Evolutionary conservation across 2,888 invertebrate genomes (phyloP), one percentile per base, ranked within the genome.

Genomic region (Acleris emargana): DNA sequence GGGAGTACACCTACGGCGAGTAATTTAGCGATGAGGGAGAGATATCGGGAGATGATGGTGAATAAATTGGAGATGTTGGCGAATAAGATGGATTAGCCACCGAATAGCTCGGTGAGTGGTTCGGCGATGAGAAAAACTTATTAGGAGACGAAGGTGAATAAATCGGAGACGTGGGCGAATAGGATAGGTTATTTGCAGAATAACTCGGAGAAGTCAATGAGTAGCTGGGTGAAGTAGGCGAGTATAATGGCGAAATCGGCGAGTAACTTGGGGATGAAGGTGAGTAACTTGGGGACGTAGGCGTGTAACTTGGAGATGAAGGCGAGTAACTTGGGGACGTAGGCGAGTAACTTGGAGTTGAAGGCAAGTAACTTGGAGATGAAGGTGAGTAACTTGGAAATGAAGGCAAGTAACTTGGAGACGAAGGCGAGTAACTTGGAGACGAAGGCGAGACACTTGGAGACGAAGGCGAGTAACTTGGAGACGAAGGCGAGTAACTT

Each of bases 121-220:
- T 94, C 22, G 95, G 95, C 28, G 94, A 94, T 0, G 94, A 94
- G 1, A 95, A 95, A 1, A 94, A 96, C 77, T 4, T 22, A 22
- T 22, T 97, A 97, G 97, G 97, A 3, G 96, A 96, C 0, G 96
- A 95, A 5, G 98, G 97, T 1, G 97, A 97, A 80, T 97, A 97
- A 72, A 95, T 95, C 1, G 97, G 97, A 3, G 96, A 96, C 0
- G 96, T 95, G 0, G 96, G 97, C 3, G 97, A 96, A 82, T 96
- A 96, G 76, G 96, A 97, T 0, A 95, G 95, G 54, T 96, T 95
- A n/a, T 97, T 96, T 0, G 96, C 96, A 0, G 97, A 97, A 77
- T 96, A 96, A 60, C 94, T 96, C 6, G 97, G 97, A 22, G 96
- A 95, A 28, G 96, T 95, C 0, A 96, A 96, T 13, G 96, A 98